Evolutionary conservation across 2,113 vertebrate species (phyloP).

Genomic region (Cyphomyrus plagiostoma): DNA sequence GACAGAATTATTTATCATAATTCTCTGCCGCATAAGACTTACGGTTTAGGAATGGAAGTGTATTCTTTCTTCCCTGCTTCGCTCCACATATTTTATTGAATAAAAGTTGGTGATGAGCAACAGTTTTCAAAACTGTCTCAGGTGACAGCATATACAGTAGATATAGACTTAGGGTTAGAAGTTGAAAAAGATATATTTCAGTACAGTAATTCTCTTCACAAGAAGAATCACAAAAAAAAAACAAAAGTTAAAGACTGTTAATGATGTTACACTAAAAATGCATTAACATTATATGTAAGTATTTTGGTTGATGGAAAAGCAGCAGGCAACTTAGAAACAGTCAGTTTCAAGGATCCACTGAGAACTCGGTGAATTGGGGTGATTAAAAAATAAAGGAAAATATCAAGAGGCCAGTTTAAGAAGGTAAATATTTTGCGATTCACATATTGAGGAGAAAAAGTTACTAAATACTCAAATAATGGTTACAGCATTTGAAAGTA

Average conservation of each 20-base stretch:
- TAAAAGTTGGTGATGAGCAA: background rate
- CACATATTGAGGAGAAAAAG: background rate
- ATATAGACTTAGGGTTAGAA: background rate
- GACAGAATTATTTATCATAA: background rate
- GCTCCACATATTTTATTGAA: background rate
- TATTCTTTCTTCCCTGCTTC: background rate
- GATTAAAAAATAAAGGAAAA: background rate
- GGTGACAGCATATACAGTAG: background rate
- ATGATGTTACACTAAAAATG: background rate
- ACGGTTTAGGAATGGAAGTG: background rate
- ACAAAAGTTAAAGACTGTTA: background rate
- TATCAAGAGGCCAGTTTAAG: background rate
- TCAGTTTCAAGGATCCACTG: background rate
- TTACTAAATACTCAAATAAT: background rate
- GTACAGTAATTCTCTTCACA: background rate
- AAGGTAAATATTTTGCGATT: background rate
- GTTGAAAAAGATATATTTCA: background rate
- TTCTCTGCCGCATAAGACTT: background rate
- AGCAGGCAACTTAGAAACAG: background rate
- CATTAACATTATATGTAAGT: background rate
- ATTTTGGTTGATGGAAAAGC: background rate
- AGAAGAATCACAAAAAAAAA: background rate
- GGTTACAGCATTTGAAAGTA: background rate
- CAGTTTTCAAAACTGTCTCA: background rate
- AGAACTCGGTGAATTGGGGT: background rate